A percentile compares a stretch with the other conserved stretches of the same genome.
Evolutionary conservation across 64 coral and sea anemone genomes (phyloP).

Genomic region (Platygyra sinensis): DNA sequence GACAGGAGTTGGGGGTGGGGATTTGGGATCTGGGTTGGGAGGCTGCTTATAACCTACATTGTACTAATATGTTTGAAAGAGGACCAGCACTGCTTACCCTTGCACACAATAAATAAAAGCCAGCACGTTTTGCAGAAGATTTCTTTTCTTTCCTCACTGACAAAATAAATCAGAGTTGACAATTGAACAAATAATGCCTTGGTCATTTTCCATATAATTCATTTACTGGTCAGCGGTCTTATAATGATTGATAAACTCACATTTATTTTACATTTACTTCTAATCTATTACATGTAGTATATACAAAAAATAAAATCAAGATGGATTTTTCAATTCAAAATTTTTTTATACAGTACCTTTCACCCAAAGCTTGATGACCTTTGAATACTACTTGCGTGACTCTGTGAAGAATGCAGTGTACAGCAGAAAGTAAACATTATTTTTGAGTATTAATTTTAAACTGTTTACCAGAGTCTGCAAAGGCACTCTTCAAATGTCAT

Average conservation of each 20-base stretch:
- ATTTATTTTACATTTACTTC: too few species aligned
- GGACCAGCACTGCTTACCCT: neutral
- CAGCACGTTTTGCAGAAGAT: conserved; percentile 19
- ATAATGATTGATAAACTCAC: too few species aligned
- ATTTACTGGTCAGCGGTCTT: too few species aligned
- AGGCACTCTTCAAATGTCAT: too few species aligned
- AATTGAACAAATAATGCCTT: neutral
- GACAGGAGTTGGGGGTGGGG: too few species aligned
- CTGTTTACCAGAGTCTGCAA: too few species aligned
- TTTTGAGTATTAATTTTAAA: neutral
- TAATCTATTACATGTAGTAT: too few species aligned
- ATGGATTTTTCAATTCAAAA: neutral
- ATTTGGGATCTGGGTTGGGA: too few species aligned
- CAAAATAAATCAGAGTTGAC: neutral
- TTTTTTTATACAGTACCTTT: conserved; percentile 14
- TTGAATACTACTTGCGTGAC: conserved; percentile 2
- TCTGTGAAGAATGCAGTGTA: neutral
- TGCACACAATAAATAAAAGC: conserved; percentile 39
- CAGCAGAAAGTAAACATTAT: neutral
- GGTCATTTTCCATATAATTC: too few species aligned
- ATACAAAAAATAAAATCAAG: too few species aligned
- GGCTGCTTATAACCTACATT: neutral
- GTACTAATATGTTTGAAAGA: neutral
- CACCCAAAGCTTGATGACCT: neutral
- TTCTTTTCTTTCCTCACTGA: conserved; percentile 28